Evolutionary conservation across 1,140 invertebrate genomes (phyloP).

Genomic region (Leguminivora glycinivorella): DNA sequence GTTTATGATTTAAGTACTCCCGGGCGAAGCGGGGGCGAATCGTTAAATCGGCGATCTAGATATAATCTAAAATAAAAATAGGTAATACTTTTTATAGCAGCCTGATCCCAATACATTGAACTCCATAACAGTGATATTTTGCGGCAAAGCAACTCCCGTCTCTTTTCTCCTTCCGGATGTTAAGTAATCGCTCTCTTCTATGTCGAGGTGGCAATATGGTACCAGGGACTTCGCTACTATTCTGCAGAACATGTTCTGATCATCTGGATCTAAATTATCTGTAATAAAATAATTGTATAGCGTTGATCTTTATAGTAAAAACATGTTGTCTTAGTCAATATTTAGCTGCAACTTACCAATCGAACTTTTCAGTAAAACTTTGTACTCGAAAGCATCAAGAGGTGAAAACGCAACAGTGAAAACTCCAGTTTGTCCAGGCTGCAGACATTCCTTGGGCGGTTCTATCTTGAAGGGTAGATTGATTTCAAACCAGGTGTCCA

Average conservation of each 20-base stretch:
- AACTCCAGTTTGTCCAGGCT: conserved; percentile 46
- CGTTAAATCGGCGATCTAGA: no score
- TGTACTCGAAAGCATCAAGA: conserved; percentile 63
- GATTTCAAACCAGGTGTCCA: conserved; percentile 70
- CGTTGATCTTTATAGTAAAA: background rate
- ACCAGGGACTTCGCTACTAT: conserved; percentile 71
- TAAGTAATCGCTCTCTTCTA: conserved; percentile 78
- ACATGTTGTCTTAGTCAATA: background rate
- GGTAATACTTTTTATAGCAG: conserved; percentile 72
- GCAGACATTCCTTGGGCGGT: conserved; percentile 57
- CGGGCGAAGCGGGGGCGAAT: no score
- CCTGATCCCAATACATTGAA: conserved; percentile 77
- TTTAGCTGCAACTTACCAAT: conserved; percentile 53
- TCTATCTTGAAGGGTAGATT: conserved; percentile 64
- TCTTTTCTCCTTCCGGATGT: conserved; percentile 66
- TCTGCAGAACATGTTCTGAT: conserved; percentile 60
- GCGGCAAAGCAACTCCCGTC: conserved; percentile 54
- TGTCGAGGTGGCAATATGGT: conserved; percentile 79
- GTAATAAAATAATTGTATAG: conserved; percentile 31
- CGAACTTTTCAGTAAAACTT: conserved; percentile 59
- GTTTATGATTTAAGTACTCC: no score
- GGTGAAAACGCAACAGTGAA: conserved; percentile 66
- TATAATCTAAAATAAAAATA: conserved; percentile 22
- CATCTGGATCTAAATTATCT: conserved; percentile 72
- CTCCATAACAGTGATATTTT: conserved; percentile 73